A percentile compares a stretch with the other conserved stretches of the same genome.
Evolutionary conservation across 2,888 invertebrate species (phyloP).

Genomic region (Coelinius sp.): DNA sequence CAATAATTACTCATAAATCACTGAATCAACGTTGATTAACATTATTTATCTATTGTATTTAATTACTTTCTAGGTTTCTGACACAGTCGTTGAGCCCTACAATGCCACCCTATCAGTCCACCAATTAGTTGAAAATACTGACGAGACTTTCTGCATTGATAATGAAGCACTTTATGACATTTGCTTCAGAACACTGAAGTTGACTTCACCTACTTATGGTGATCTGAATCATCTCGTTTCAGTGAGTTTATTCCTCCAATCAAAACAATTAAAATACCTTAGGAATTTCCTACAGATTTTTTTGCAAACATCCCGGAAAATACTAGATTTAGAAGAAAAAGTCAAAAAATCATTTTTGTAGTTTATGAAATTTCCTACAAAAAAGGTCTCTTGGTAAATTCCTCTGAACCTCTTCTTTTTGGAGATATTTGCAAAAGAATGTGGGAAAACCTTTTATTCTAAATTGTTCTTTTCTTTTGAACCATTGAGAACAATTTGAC

Average conservation of each 20-base stretch:
- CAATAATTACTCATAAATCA: not conserved
- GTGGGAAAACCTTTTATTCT: no score
- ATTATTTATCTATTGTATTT: not conserved
- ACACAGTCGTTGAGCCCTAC: constrained; percentile 94
- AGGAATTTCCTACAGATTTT: no score
- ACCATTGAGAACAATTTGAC: not conserved
- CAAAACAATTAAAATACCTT: not conserved
- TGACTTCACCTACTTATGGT: constrained; percentile 91
- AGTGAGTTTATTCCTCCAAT: constrained; percentile 52
- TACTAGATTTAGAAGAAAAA: no score
- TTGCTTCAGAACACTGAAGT: constrained; percentile 90
- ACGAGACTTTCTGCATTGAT: constrained; percentile 93
- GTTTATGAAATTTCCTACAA: no score
- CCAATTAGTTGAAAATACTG: constrained; percentile 91
- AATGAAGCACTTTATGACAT: constrained; percentile 95
- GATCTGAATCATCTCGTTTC: constrained; percentile 94
- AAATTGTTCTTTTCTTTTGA: not conserved
- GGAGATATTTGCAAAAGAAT: no score
- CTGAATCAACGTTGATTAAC: not conserved
- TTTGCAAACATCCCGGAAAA: no score
- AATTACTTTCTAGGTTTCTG: constrained; percentile 76
- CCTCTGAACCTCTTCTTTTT: no score
- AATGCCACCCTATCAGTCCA: constrained; percentile 92
- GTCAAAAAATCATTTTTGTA: no score
- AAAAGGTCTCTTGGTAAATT: no score